Base-by-base conservation (phyloP, 2,888 invertebrate species). In the Polyommatus iphigenia region DNA sequence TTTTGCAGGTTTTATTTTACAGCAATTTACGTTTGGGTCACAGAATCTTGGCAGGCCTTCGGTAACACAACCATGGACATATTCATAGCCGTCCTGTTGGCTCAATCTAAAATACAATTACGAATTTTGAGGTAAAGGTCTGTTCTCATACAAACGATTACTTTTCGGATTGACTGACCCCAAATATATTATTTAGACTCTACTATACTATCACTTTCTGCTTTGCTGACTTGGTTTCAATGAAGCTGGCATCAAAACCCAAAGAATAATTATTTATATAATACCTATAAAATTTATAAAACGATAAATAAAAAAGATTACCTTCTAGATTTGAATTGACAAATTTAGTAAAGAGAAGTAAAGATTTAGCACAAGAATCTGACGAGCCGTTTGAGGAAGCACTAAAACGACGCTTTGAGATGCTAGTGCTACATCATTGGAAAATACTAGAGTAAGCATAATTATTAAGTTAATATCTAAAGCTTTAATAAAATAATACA, bases 51-150 rank as follows among this genome's bases (percentile, higher is more conserved):
- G 87, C 82, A 87, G 3, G 90, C 87, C n/a, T 81, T 85, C 50
- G 84, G 84, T 78, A 90, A 89, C 77, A 87, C 89, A 15, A 85
- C 87, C 5, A 86, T 88, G 81, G 90, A 91, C 78, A 83, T 84
- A 59, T 86, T 88, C 79, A 85, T 90, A 57, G 81, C 86, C 1
- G 87, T 83, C 81, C 82, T 88, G 18, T 82, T 88, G 36, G 87
- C 85, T 24, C 90, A 90, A 79, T 85, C 85, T 81, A 87, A 87
- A 81, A 87, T 88, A 18, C 91, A 91, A 82, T 79, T 91, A 50
- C 82, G 84, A 54, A 90, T 90, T 81, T 82, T 91, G 59, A 87
- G 90, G 91, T 90, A 82, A 82, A 81, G 62, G 72, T 29, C 41
- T 18, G 13, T 76, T 75, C 62, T 18, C 6, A 59, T 2, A 15